Evolutionary conservation across 2,797 vertebrate genomes (phyloP).

Genomic region (Notolabrus celidotus): DNA sequence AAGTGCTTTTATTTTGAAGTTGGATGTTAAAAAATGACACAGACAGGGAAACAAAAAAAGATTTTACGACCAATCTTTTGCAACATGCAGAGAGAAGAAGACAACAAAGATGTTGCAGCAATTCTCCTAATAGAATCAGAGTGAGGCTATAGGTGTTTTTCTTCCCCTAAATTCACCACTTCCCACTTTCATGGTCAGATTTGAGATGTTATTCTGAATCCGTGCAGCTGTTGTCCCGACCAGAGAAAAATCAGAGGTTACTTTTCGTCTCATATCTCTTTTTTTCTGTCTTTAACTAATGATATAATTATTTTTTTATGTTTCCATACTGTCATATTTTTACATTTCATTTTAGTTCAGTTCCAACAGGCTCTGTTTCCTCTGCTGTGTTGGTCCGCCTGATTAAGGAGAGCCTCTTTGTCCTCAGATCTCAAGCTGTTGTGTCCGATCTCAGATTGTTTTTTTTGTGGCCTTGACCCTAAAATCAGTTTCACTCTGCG

Average conservation of each 20-base stretch:
- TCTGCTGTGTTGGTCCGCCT: too few species aligned
- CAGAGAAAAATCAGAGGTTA: neutral
- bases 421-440: constrained; percentile 16
- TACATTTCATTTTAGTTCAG: too few species aligned
- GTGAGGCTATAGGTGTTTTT: neutral
- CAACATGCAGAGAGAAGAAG: too few species aligned
- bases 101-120: neutral
- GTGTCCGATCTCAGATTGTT: constrained; percentile 8
- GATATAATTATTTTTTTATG: neutral
- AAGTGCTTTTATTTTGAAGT: neutral
- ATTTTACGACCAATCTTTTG: too few species aligned
- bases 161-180: constrained; percentile 23
- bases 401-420: neutral
- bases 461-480: constrained; percentile 76
- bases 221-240: neutral
- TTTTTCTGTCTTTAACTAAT: neutral
- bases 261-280: neutral
- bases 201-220: constrained; percentile 11
- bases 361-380: too few species aligned
- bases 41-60: too few species aligned
- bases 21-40: neutral
- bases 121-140: neutral
- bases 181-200: constrained; percentile 34
- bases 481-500: constrained; percentile 65
- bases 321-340: neutral